A percentile compares a stretch with the other conserved stretches of the same genome.
Evolutionary conservation across 2,888 invertebrate genomes (phyloP).

Genomic region (Spodoptera exigua): DNA sequence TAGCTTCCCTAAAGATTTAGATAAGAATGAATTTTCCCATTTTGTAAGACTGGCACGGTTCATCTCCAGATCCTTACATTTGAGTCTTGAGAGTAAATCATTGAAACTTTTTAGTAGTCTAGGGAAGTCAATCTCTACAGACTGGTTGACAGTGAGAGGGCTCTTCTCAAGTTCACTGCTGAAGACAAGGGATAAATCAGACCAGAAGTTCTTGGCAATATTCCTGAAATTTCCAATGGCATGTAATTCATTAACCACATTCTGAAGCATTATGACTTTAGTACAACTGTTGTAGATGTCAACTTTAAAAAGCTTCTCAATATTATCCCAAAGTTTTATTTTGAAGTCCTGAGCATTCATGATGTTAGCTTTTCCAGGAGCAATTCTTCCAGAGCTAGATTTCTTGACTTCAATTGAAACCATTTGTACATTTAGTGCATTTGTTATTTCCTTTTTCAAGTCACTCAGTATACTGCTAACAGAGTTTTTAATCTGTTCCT

Average conservation of each 20-base stretch:
- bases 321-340: slow-evolving; percentile 94
- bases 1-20: slow-evolving; percentile 94
- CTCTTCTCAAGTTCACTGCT: slow-evolving; percentile 88
- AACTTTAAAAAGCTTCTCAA: slow-evolving; percentile 95
- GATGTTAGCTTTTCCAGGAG: slow-evolving; percentile 87
- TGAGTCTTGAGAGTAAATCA: slow-evolving; percentile 92
- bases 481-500: slow-evolving; percentile 86
- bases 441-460: slow-evolving; percentile 85
- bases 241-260: slow-evolving; percentile 85
- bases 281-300: slow-evolving; percentile 92
- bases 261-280: slow-evolving; percentile 90
- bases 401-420: slow-evolving; percentile 82
- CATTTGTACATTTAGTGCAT: slow-evolving; percentile 86
- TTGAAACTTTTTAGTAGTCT: slow-evolving; percentile 94
- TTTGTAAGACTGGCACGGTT: slow-evolving; percentile 90
- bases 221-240: slow-evolving; percentile 86
- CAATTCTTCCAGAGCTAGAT: slow-evolving; percentile 77
- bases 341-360: slow-evolving; percentile 88
- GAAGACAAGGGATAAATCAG: slow-evolving; percentile 82
- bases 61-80: slow-evolving; percentile 89
- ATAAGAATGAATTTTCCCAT: slow-evolving; percentile 96
- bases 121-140: slow-evolving; percentile 96
- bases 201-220: slow-evolving; percentile 90
- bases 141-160: slow-evolving; percentile 91
- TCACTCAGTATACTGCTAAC: slow-evolving; percentile 86